phyloP scores from a whole-genome alignment of 2,113 vertebrate species.

The Strigops habroptila region DNA sequence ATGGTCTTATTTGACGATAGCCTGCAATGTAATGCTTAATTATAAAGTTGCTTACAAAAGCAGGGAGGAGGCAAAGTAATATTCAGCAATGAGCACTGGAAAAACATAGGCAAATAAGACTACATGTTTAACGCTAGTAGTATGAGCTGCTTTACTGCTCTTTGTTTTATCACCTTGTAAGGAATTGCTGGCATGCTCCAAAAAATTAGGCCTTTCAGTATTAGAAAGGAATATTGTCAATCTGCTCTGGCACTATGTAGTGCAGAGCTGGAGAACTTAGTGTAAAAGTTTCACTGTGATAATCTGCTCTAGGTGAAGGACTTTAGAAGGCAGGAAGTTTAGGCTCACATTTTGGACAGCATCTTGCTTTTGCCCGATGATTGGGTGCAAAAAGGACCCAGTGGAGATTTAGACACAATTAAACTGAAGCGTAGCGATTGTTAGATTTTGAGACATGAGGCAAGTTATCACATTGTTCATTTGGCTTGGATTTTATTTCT shows the following conservation, averaged over 20 bases:
- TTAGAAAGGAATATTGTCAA: background rate
- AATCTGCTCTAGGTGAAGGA: background rate
- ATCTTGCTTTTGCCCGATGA: background rate
- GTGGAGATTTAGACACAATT: background rate
- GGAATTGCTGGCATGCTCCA: background rate
- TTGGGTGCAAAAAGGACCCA: background rate
- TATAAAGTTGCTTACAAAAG: background rate
- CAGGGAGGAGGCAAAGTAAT: background rate
- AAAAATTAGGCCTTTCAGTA: background rate
- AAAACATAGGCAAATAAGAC: background rate
- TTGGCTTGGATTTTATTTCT: background rate
- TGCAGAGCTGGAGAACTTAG: background rate
- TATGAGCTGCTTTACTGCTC: background rate
- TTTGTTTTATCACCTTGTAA: background rate
- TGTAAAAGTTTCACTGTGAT: background rate
- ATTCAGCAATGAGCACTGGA: background rate
- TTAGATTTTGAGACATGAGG: background rate
- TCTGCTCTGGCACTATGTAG: fast-evolving
- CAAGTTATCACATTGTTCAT: background rate
- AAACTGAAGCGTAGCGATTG: background rate
- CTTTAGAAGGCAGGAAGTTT: background rate
- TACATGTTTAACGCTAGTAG: fast-evolving
- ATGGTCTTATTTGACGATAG: background rate
- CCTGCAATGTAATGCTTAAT: background rate
- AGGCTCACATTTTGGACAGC: background rate